Evolutionary conservation across 2,888 invertebrate species (phyloP), one percentile per base, ranked within the genome.

Genomic region (Poecilobothrus nobilitatus): DNA sequence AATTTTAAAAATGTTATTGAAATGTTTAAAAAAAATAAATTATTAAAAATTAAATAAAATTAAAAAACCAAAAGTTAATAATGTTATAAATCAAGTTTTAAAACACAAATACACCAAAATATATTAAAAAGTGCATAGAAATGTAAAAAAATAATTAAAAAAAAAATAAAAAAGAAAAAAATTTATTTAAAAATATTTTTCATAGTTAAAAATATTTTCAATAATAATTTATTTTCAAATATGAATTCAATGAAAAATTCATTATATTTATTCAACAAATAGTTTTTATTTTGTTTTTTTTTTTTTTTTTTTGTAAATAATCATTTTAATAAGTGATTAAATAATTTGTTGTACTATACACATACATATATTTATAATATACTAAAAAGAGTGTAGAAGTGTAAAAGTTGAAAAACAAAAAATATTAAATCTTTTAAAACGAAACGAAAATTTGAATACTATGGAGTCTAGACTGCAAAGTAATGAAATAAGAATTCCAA

Each of bases 391-490:
- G 15, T 12, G 12, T 15, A 64, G 7, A 41, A 41, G 12, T 41
- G 9, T 12, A 6, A 37, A 37, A 37, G 6, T 37, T 37, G 10
- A 41, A 41, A 41, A 41, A 41, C 2, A 41, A 41, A 41, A 41
- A 41, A 41, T 6, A 41, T 5, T 41, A 15, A 53, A 53, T 53
- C 18, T 53, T 53, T 53, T 18, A 53, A 18, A 2, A 12, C 15
- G 18, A 37, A 37, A 37, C 37, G 12, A 37, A 37, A 8, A 10
- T 37, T 10, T 18, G 15, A 18, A 53, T n/a, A 53, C 6, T 53
- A 72, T 73, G 73, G 72, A 72, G 66, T 72, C 71, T 34, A 67
- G 71, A 66, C 67, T 73, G 27, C 72, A 73, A 65, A 73, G 72
- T 63, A 73, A 71, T 69, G 73, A 73, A 69, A 70, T 73, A 37